These are phyloP conservation scores for Holcopasites calliopsidis DNA, from an alignment of 1,140 invertebrate species.

Conservation along the genomic window DNA sequence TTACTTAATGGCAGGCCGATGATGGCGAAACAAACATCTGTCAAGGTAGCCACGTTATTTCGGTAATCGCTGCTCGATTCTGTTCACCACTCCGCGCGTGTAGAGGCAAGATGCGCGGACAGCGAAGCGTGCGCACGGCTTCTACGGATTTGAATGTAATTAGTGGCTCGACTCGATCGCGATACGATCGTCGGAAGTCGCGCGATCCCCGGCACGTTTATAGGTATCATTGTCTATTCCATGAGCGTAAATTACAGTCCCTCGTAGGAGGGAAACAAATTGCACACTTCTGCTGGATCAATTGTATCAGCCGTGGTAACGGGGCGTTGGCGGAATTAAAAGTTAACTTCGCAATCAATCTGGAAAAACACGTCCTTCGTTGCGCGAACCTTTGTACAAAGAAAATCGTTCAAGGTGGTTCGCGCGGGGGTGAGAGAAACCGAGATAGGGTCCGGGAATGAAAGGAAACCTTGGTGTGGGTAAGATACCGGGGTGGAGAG, in stretches of 20 bases:
- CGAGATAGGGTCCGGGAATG: constrained; percentile 53
- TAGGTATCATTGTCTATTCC: neutral
- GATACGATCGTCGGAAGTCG: constrained; percentile 23
- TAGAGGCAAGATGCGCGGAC: constrained; percentile 21
- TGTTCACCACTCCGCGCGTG: constrained; percentile 46
- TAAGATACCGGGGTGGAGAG: constrained; percentile 36
- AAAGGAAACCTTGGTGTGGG: constrained; percentile 35
- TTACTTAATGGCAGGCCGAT: constrained; percentile 71
- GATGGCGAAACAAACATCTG: constrained; percentile 68
- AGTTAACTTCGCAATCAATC: constrained; percentile 53
- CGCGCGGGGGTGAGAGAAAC: constrained; percentile 20
- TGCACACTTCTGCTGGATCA: neutral
- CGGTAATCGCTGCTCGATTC: constrained; percentile 70
- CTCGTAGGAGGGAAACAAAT: neutral
- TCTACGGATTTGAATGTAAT: constrained; percentile 56
- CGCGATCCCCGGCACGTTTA: neutral
- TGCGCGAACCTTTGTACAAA: constrained; percentile 35
- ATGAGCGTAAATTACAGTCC: neutral
- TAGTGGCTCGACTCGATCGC: neutral
- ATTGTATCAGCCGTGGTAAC: neutral
- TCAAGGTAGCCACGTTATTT: constrained; percentile 66
- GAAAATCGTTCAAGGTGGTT: constrained; percentile 44
- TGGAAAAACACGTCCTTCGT: constrained; percentile 29
- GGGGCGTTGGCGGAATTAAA: constrained; percentile 9
- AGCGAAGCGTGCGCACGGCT: constrained; percentile 51